Percentiles rank a stretch among this genome's conserved stretches.
Evolutionary conservation across 2,888 invertebrate species (phyloP).

Genomic region (Autographa gamma): DNA sequence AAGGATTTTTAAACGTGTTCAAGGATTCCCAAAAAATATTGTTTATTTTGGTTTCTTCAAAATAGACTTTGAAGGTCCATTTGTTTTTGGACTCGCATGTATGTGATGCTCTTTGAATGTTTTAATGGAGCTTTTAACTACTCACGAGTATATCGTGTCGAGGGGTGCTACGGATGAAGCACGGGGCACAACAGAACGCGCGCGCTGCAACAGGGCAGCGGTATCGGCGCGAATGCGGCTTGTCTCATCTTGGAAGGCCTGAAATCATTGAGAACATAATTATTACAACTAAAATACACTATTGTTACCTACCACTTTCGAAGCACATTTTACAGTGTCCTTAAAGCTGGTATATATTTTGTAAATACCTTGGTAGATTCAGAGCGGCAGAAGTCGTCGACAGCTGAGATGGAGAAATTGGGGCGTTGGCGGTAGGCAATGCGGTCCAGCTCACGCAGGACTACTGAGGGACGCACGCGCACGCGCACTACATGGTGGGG

Average conservation of each 20-base stretch:
- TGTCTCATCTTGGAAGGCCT: constrained; percentile 95
- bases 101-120: not conserved
- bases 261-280: constrained; percentile 62
- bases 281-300: not conserved
- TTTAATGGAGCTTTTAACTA: constrained; percentile 31
- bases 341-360: not conserved
- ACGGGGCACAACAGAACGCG: constrained; percentile 93
- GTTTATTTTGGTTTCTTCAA: constrained; percentile 17
- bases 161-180: constrained; percentile 89
- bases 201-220: constrained; percentile 92
- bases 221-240: constrained; percentile 94
- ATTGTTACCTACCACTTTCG: no score
- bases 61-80: not conserved
- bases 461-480: constrained; percentile 90
- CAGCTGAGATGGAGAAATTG: constrained; percentile 89
- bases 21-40: constrained; percentile 38
- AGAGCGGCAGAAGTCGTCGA: constrained; percentile 94
- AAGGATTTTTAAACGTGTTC: constrained; percentile 55
- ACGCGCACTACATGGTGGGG: constrained; percentile 88
- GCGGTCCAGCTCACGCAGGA: constrained; percentile 91
- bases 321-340: no score
- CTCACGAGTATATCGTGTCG: constrained; percentile 89
- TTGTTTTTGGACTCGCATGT: not conserved
- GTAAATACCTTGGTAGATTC: constrained; percentile 91
- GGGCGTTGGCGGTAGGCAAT: constrained; percentile 91